A percentile compares a stretch with the other conserved stretches of the same genome.
Conservation (phyloP, 2,888 invertebrate genomes). For the Xylophagus ater region DNA sequence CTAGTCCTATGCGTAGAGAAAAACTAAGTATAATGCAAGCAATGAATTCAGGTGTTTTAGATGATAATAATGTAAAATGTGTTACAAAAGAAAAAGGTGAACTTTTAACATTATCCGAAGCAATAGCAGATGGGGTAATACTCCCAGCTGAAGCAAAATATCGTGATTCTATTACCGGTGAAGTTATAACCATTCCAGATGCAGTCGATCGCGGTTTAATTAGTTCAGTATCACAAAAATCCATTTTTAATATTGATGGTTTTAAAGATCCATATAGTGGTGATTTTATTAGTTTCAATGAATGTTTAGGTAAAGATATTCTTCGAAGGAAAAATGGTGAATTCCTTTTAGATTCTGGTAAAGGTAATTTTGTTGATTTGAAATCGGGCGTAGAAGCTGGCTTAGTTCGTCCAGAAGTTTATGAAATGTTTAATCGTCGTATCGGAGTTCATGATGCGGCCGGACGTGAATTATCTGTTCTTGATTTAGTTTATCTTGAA, state of each 20-base stretch:
- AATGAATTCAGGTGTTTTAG: constrained; percentile 75
- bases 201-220: constrained; percentile 85
- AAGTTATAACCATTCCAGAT: constrained; percentile 66
- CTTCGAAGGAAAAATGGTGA: constrained; percentile 63
- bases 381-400: constrained; percentile 69
- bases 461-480: constrained; percentile 65
- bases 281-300: constrained; percentile 74
- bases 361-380: constrained; percentile 65
- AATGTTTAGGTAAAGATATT: constrained; percentile 64
- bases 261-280: constrained; percentile 72
- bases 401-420: constrained; percentile 71
- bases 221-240: constrained; percentile 74
- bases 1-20: constrained; percentile 67
- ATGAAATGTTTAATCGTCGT: constrained; percentile 71
- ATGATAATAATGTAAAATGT: constrained; percentile 72
- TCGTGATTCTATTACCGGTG: constrained; percentile 60
- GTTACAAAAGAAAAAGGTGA: constrained; percentile 71
- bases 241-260: constrained; percentile 86
- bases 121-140: constrained; percentile 70
- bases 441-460: constrained; percentile 66
- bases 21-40: constrained; percentile 75
- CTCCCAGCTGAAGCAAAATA: constrained; percentile 61
- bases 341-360: constrained; percentile 59
- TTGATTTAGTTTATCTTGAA: constrained; percentile 79
- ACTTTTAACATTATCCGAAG: constrained; percentile 73